These are phyloP conservation scores for Paraescarpia echinospica DNA, from an alignment of 1,140 invertebrate species.

Conservation along the genomic window DNA sequence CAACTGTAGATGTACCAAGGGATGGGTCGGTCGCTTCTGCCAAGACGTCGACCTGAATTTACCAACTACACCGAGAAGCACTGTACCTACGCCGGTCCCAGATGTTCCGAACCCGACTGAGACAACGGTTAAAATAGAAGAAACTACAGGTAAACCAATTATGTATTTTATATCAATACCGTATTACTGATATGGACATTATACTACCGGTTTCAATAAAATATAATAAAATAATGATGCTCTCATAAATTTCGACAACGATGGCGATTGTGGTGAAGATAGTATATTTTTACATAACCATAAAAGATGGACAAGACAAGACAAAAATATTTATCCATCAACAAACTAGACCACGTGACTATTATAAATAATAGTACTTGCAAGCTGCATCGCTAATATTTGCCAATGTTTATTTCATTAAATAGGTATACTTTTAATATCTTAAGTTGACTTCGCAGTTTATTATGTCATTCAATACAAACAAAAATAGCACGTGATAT, in stretches of 20 bases:
- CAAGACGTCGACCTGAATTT: background rate
- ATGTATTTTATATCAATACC: background rate
- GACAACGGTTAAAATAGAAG: background rate
- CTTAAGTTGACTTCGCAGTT: no score
- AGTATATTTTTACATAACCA: background rate
- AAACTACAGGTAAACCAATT: background rate
- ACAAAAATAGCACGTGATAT: no score
- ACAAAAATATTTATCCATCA: background rate
- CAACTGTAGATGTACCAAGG: conserved; percentile 23
- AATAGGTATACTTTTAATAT: no score
- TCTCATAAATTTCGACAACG: background rate
- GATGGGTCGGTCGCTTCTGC: background rate
- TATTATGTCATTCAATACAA: no score
- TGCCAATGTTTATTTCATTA: no score
- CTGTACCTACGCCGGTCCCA: background rate
- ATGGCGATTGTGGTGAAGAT: background rate
- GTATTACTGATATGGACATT: background rate
- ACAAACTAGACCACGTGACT: background rate
- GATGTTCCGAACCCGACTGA: background rate
- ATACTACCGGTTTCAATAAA: background rate
- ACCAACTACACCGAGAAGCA: background rate
- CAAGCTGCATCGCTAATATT: no score
- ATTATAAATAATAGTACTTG: no score
- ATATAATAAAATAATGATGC: background rate
- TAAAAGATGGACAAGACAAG: no score